These are phyloP conservation scores for Hyppa rectilinea DNA, from an alignment of 2,888 invertebrate species.

Conservation along the genomic window DNA sequence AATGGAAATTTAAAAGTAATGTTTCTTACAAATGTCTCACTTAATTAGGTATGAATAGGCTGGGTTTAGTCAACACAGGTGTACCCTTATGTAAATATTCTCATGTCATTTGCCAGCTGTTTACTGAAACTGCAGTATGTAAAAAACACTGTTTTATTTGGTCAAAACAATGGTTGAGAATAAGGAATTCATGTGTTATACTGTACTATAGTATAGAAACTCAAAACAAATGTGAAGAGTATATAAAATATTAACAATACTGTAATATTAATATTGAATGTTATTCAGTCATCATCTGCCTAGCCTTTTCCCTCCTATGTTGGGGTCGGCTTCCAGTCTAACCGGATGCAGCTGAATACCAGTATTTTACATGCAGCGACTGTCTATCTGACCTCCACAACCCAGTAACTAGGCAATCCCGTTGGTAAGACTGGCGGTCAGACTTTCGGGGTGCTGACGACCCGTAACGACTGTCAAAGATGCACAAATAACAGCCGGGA, in stretches of 20 bases:
- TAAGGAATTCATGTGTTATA: background rate
- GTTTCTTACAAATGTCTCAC: background rate
- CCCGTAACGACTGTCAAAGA: no score
- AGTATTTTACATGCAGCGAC: no score
- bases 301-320: no score
- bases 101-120: background rate
- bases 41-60: background rate
- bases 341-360: no score
- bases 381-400: no score
- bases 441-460: no score
- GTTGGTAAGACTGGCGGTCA: no score
- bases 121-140: background rate
- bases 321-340: no score
- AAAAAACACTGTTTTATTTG: background rate
- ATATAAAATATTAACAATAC: background rate
- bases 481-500: no score
- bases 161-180: background rate
- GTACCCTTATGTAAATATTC: constrained; percentile 15
- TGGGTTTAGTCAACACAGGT: background rate
- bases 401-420: no score
- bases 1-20: background rate
- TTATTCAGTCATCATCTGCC: no score
- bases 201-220: background rate
- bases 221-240: background rate
- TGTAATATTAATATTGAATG: background rate